Evolutionary conservation across 2,888 invertebrate genomes (phyloP).

Genomic region (Phania funesta): DNA sequence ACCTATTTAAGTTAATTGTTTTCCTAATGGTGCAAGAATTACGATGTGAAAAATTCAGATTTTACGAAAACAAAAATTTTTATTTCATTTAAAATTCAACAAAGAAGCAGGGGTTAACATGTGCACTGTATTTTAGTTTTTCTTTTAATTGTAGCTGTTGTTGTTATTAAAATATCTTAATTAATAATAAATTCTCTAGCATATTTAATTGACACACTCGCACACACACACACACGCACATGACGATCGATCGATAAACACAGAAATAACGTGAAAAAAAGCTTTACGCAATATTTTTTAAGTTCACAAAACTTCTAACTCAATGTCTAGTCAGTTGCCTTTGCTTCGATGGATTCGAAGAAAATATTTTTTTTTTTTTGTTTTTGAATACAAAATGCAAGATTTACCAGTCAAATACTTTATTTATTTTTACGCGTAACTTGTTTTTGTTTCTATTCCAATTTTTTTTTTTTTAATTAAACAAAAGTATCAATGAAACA

Average conservation of each 20-base stretch:
- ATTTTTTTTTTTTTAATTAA: constrained; percentile 36
- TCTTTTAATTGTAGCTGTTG: background rate
- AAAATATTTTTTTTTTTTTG: background rate
- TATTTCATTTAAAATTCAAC: no score
- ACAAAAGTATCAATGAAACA: constrained; percentile 40
- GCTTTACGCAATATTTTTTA: background rate
- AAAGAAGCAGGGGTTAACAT: no score
- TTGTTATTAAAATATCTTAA: constrained; percentile 29
- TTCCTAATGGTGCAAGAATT: background rate
- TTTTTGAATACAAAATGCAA: no score
- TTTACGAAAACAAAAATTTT: no score
- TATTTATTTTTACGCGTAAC: constrained; percentile 25
- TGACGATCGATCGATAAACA: constrained; percentile 10
- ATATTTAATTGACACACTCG: constrained; percentile 8
- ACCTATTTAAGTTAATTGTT: constrained; percentile 18
- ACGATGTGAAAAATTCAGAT: no score
- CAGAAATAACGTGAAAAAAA: constrained; percentile 18
- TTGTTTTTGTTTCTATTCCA: no score
- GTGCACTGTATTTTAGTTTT: no score
- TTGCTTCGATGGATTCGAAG: background rate
- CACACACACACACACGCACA: background rate
- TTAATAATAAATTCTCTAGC: background rate
- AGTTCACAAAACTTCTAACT: background rate
- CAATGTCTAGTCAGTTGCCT: background rate
- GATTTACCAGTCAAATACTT: no score